These are phyloP conservation scores for Hemiscyllium ocellatum DNA, from an alignment of 2,113 vertebrate genomes.

Conservation along the genomic window DNA sequence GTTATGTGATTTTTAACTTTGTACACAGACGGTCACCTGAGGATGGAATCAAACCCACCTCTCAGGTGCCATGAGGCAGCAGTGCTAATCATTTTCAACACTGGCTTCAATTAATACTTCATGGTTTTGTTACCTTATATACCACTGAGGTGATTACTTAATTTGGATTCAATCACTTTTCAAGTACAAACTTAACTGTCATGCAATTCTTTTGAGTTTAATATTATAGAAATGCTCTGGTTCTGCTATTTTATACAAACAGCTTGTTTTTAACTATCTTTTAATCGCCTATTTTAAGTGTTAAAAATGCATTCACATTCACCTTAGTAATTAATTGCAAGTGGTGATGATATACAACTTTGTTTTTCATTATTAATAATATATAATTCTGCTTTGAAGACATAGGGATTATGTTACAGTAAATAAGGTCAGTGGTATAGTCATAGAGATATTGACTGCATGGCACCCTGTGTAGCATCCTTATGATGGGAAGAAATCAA, in stretches of 20 bases:
- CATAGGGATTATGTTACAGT: not conserved
- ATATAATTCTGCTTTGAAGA: not conserved
- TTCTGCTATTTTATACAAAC: not conserved
- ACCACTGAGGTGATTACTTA: not conserved
- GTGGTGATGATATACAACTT: not conserved
- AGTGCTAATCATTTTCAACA: not conserved
- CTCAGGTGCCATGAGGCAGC: too few relatives aligned
- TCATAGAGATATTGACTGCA: not conserved
- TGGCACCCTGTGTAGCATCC: too few relatives aligned
- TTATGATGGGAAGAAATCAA: not conserved
- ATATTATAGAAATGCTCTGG: not conserved
- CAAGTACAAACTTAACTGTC: not conserved
- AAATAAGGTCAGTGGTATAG: not conserved
- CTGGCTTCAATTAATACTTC: not conserved
- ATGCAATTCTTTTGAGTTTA: not conserved
- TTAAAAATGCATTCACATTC: not conserved
- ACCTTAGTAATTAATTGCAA: not conserved
- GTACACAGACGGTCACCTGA: too few relatives aligned
- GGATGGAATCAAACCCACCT: too few relatives aligned
- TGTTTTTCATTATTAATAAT: not conserved
- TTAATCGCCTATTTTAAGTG: not conserved
- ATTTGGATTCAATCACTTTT: not conserved
- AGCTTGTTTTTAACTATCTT: not conserved
- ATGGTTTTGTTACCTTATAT: not conserved
- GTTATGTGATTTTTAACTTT: too few relatives aligned